These are phyloP conservation scores for Magallana gigas DNA, from an alignment of 1,140 invertebrate species.

Conservation along the genomic window DNA sequence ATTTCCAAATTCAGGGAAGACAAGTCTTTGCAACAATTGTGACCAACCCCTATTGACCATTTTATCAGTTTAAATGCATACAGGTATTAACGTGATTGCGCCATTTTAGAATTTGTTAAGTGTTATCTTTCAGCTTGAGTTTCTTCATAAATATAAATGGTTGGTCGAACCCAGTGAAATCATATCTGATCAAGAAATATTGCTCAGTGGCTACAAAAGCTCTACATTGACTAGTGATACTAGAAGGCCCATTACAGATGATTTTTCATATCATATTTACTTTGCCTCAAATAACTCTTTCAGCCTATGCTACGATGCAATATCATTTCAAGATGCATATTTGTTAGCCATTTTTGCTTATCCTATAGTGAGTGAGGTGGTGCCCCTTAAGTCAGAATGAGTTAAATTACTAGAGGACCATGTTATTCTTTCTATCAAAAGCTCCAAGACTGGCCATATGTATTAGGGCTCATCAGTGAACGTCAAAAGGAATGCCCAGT, in stretches of 20 bases:
- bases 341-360: neutral
- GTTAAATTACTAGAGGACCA: neutral
- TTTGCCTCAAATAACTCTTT: neutral
- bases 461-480: no score
- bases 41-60: neutral
- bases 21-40: neutral
- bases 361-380: neutral
- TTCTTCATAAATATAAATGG: constrained; percentile 18
- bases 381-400: neutral
- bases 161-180: neutral
- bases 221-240: neutral
- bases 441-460: neutral
- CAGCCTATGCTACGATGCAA: neutral
- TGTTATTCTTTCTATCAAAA: neutral
- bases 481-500: no score
- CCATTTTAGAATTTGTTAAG: constrained; percentile 12
- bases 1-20: neutral
- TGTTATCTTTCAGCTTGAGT: constrained; percentile 46
- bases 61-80: neutral
- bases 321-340: neutral
- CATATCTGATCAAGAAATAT: constrained; percentile 34
- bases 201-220: neutral
- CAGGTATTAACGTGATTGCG: neutral
- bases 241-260: neutral
- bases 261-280: neutral